Evolutionary conservation across 1,140 invertebrate species (phyloP).

Genomic region (Sminthurinus signatus): DNA sequence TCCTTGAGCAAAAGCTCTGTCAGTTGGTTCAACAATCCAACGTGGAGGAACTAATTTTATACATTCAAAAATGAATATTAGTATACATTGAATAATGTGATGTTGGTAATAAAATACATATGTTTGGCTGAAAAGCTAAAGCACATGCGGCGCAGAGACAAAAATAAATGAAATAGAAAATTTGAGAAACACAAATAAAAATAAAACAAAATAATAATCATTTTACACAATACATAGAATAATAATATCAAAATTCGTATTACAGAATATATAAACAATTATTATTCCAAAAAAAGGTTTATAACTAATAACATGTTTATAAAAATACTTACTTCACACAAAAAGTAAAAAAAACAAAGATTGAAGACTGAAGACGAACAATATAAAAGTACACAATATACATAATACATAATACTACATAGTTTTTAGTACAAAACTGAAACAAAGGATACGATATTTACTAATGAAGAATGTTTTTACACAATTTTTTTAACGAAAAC

Average conservation of each 20-base stretch:
- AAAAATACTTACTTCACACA: too few relatives aligned
- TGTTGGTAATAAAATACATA: conserved; percentile 19
- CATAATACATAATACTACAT: too few relatives aligned
- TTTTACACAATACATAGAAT: too few relatives aligned
- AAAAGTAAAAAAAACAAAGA: conserved; percentile 3
- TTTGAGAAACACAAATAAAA: not conserved
- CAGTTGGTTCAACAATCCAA: conserved; percentile 92
- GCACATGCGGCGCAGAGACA: conserved; percentile 5
- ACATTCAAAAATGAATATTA: conserved; percentile 18
- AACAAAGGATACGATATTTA: too few relatives aligned
- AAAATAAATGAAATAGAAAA: conserved; percentile 2
- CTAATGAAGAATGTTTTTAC: too few relatives aligned
- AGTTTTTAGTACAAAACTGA: too few relatives aligned
- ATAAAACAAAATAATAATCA: not conserved
- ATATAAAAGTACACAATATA: not conserved
- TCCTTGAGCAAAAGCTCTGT: conserved; percentile 86
- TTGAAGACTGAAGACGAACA: not conserved
- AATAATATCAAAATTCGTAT: too few relatives aligned
- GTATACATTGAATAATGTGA: conserved; percentile 9
- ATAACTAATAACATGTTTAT: too few relatives aligned
- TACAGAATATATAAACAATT: too few relatives aligned
- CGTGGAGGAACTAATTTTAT: conserved; percentile 74
- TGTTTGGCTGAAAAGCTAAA: conserved; percentile 31
- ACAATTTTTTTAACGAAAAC: too few relatives aligned
- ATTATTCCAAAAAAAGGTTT: too few relatives aligned